Base-by-base conservation (phyloP, 2,797 vertebrate genomes). In the Parotocinclus haroldoi region DNA sequence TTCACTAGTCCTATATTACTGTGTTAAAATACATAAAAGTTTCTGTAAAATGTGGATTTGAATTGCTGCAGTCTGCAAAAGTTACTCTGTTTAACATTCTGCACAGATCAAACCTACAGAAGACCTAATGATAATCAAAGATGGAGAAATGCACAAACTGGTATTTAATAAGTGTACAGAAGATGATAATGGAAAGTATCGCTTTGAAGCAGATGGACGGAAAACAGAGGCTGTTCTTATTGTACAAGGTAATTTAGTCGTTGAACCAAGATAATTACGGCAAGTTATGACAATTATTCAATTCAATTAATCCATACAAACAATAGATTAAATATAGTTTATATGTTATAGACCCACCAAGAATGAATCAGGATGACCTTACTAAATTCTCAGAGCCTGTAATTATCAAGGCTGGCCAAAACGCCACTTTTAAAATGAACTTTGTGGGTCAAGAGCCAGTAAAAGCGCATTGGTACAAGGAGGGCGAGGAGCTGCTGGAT, bases 381-480 rank as follows among this genome's bases (percentile, higher is more conserved):
- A 74, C 81, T 2, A 89, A 88, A 55, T 89, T 96, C 73, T 81
- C 16, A 7, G 85, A 94, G 66, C 91, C 92, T 0, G 73, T 88
- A 5, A 73, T 81, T 63, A 90, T 93, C 76, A 95, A 91, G 84
- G 85, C 80, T 0, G 91, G 94, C 19, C 89, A 93, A 74, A 88
- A 83, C 0, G 85, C 91, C 9, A 74, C 82, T 7, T 82, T 96
- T 76, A 89, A 85, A 68, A 70, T 96, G 11, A 81, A 87, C 0
- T 95, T 96, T 57, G 66, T 86, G 72, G 94, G 94, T 7, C 83
- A 71, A 10, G 86, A 91, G 50, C 95, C 94, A 1, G 77, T 92
- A 54, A 93, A 90, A 82, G 85, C 90, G 0, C 80, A 79, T 0
- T 96, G 96, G 94, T 89, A 85, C 50, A 91, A 88, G 68, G 93